Base-by-base conservation (phyloP, 2,888 invertebrate genomes). In the Lingula anatina region DNA sequence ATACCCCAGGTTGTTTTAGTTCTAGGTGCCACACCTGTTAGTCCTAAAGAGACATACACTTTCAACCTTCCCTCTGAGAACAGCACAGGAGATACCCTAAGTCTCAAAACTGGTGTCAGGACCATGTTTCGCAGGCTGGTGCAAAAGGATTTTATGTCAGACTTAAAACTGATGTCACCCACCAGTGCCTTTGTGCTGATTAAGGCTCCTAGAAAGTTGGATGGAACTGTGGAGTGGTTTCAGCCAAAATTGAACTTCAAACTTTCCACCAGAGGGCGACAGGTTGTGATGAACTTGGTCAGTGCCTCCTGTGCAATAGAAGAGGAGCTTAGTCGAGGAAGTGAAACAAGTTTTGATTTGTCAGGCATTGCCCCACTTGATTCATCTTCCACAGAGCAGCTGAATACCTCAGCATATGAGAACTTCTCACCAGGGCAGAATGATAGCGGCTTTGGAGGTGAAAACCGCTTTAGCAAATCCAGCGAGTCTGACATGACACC, bases 301-400 rank as follows among this genome's bases (percentile, higher is more conserved):
- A 54, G 54, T 18, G 18, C 39, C 39, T 58, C 59, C 5, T 51
- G 50, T 24, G 58, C 56, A 26, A 56, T 54, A 24, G 37, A 52
- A 3, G 54, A 56, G 9, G 50, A 61, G 21, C 65, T 65, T 20
- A 58, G 65, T 37, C 65, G 65, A 5, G 67, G 67, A n/a, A 62
- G 65, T 50, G 62, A 67, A 43, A 61, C 63, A 4, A 23, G 36
- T n/a, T 52, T 65, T 21, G 61, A 64, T n/a, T 37, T 50, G 5
- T 54, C 59, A 12, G 40, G 42, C n/a, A 47, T 44, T 12, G 54
- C 53, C 35, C 25, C 40, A 7, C 41, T 50, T 2, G 36, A 15
- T 5, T 18, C 5, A n/a, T 43, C 12, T 47, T 27, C 15, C n/a
- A 42, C 12, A 42, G 24, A 7, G 42, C 39, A 7, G 7, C 7